Base-by-base conservation (phyloP, 2,113 vertebrate species). In the Scartelaos histophorus region DNA sequence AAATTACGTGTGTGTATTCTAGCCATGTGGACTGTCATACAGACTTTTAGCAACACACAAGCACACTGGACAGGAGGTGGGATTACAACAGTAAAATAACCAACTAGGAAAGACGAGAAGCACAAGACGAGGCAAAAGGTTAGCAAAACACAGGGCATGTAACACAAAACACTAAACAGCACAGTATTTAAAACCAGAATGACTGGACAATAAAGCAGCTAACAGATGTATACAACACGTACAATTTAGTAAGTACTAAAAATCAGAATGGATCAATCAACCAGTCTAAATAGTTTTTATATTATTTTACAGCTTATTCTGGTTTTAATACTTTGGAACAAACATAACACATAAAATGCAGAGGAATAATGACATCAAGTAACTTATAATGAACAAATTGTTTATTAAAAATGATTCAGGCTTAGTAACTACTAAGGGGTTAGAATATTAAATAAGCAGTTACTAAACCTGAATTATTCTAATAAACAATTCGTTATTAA, bases 81-180 rank as follows among this genome's bases (percentile, higher is more conserved):
- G 66, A 49, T 62, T 72, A 67, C 74, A 38, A 70, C 61, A 75
- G 21, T n/a, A n/a, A 54, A 58, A 75, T 60, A 9, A 43, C 38
- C 10, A 43, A 74, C 1, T 25, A 56, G 57, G 57, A 69, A 56
- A 73, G 46, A 70, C 64, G 82, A 38, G n/a, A 65, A 75, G 13
- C 79, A 84, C 35, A 71, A 81, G 35, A 75, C 29, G 72, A 66
- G 79, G 88, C 84, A 82, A 89, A 43, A 84, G 66, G 81, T 91
- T 90, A 90, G 85, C 76, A 83, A 66, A 82, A 70, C 67, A 76
- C 72, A 84, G 75, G 87, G 73, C 56, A 80, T 34, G 66, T 86
- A 67, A 79, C 49, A 70, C 34, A 51, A 38, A 69, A 57, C 29
- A 70, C 34, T 54, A 38, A 69, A 57, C 29, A 34, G 75, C 16